Evolutionary conservation across 2,888 invertebrate species (phyloP).

Genomic region (Cantharis lateralis): DNA sequence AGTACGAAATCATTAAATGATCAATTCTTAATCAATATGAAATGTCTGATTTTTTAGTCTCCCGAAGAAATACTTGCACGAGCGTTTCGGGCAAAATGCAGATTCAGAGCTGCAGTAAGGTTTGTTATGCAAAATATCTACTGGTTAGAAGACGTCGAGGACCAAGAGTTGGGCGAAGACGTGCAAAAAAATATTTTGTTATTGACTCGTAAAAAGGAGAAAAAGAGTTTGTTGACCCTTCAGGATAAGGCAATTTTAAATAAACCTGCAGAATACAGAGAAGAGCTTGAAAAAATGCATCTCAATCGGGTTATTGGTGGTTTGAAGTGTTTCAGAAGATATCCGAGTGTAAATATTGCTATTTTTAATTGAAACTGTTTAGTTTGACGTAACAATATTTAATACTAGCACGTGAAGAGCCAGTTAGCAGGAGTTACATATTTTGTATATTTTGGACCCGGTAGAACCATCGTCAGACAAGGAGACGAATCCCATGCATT

Average conservation of each 20-base stretch:
- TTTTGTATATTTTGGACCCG: constrained; percentile 65
- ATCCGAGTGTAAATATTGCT: constrained; percentile 60
- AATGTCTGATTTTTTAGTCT: neutral
- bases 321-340: constrained; percentile 65
- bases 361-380: neutral
- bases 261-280: constrained; percentile 60
- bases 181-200: constrained; percentile 56
- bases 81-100: constrained; percentile 56
- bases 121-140: constrained; percentile 62
- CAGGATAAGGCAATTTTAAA: constrained; percentile 66
- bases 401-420: constrained; percentile 61
- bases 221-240: constrained; percentile 34
- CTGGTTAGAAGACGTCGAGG: constrained; percentile 62
- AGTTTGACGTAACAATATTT: neutral
- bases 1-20: neutral
- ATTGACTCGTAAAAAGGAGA: constrained; percentile 39
- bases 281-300: constrained; percentile 64
- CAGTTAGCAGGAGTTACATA: constrained; percentile 65
- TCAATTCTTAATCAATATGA: neutral
- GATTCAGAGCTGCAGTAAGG: constrained; percentile 63
- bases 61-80: constrained; percentile 6
- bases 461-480: constrained; percentile 65
- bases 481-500: constrained; percentile 64
- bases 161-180: constrained; percentile 55
- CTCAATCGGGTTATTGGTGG: constrained; percentile 63